Evolutionary conservation across 2,113 vertebrate species (phyloP), one percentile per base, ranked within the genome.

Genomic region (Entelurus aequoreus): DNA sequence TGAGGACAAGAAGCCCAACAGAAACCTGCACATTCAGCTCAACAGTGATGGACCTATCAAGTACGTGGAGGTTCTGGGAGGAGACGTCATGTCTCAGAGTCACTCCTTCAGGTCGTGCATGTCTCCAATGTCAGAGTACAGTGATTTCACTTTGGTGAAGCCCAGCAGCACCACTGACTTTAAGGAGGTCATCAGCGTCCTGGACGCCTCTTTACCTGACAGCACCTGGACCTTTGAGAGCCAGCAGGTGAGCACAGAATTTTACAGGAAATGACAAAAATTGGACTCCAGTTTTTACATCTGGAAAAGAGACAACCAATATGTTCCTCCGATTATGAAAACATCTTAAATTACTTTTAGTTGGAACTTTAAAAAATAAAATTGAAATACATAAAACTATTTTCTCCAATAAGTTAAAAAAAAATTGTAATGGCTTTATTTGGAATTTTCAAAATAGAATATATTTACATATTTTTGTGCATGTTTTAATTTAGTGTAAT

Each of bases 11-110:
- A 92, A 91, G 57, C 90, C 91, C 68, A 91, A 90, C 78, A 93
- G 92, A 72, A 95, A 92, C 76, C 85, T 95, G 13, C 93, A 95
- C 72, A 86, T 86, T 38, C 85, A 87, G 70, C 83, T 94, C 71
- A 94, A 91, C 81, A 87, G 91, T 5, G 93, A 94, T 0, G 94
- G 94, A 67, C 94, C 93, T 1, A 90, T 95, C 44, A 93, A 93
- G 79, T 95, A 95, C 82, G 92, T 95, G 91, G 94, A 95, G 79
- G 94, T 95, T 76, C 92, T 93, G 8, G 87, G 94, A 76, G 87
- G 88, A 67, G 92, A 93, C 73, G 86, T 93, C 19, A 85, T 93
- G 76, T 88, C 93, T 7, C 92, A 90, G 63, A 92, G 90, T 75
- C 92, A 91, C 63, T 89, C 90, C 72, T 93, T 94, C 84, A 82